phyloP scores from a whole-genome alignment of 2,888 invertebrate genomes.

The Agrilus cyanescens region DNA sequence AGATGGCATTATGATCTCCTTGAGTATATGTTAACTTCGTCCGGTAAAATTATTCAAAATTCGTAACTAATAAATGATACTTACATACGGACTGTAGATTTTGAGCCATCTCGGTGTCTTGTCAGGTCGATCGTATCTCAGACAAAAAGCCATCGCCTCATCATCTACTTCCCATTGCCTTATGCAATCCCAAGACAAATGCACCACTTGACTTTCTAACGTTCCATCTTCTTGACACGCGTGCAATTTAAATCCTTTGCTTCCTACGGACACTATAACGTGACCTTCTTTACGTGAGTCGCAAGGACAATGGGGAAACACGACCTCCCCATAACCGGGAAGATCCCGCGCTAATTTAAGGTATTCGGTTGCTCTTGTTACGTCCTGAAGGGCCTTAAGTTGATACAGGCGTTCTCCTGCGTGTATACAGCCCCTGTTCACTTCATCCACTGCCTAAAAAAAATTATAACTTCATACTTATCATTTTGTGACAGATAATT shows the following conservation, averaged over 20 bases:
- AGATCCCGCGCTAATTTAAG: conserved; percentile 71
- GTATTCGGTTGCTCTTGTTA: conserved; percentile 77
- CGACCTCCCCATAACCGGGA: conserved; percentile 86
- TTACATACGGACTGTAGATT: conserved; percentile 81
- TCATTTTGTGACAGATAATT: not conserved
- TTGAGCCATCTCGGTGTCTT: conserved; percentile 75
- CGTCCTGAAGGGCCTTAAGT: conserved; percentile 88
- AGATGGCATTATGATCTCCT: too few relatives aligned
- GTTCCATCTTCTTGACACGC: conserved; percentile 77
- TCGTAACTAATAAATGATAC: too few relatives aligned
- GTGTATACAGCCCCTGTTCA: conserved; percentile 82
- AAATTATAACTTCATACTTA: conserved; percentile 4
- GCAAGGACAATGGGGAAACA: conserved; percentile 90
- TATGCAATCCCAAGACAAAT: conserved; percentile 74
- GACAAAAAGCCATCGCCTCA: conserved; percentile 81
- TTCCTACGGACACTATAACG: conserved; percentile 47
- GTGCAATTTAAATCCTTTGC: conserved; percentile 58
- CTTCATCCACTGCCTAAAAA: conserved; percentile 78
- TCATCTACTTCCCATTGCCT: conserved; percentile 83
- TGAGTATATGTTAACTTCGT: too few relatives aligned
- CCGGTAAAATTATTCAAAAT: too few relatives aligned
- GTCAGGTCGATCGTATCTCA: conserved; percentile 73
- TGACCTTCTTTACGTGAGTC: conserved; percentile 84
- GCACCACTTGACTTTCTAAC: conserved; percentile 58
- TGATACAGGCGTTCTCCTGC: conserved; percentile 90